phyloP scores from a whole-genome alignment of 2,888 invertebrate species.

The Rhingia rostrata region DNA sequence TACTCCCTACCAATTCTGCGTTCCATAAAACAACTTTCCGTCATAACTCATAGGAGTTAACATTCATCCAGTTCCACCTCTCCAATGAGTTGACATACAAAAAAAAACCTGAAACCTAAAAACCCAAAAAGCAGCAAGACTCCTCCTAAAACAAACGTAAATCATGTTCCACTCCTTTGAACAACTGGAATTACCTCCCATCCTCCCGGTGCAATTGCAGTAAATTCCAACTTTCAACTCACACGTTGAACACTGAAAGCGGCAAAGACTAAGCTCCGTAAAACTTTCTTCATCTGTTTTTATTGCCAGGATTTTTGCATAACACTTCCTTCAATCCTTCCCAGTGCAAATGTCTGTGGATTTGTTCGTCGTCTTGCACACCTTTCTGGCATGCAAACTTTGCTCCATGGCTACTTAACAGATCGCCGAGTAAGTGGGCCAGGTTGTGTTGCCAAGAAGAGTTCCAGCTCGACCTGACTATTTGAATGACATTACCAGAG shows the following conservation, averaged over 20 bases:
- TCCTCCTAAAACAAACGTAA: slow-evolving; percentile 28
- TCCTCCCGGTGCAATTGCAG: slow-evolving; percentile 16
- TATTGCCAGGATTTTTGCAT: slow-evolving; percentile 24
- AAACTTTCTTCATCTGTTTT: slow-evolving; percentile 38
- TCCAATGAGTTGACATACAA: no score
- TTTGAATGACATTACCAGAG: slow-evolving; percentile 1
- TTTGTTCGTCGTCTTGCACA: slow-evolving; percentile 17
- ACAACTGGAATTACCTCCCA: background rate
- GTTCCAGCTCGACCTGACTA: background rate
- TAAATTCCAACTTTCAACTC: slow-evolving; percentile 38
- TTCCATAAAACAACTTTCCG: no score
- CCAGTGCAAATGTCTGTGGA: slow-evolving; percentile 11
- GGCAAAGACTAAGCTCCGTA: slow-evolving; percentile 2
- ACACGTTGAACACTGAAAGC: background rate
- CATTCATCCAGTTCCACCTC: no score
- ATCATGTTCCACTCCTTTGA: slow-evolving; percentile 27
- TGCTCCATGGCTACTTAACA: slow-evolving; percentile 6
- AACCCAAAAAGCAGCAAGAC: background rate
- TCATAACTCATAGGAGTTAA: no score
- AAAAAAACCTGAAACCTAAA: no score
- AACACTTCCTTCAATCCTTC: slow-evolving; percentile 9
- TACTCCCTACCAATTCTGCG: no score
- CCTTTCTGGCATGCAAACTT: slow-evolving; percentile 1
- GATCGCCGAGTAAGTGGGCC: slow-evolving; percentile 21
- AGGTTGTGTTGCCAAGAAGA: background rate